Percentiles rank a stretch among this genome's conserved stretches.
phyloP scores from a whole-genome alignment of 92 coral and sea anemone genomes.

The Montipora capitata region DNA sequence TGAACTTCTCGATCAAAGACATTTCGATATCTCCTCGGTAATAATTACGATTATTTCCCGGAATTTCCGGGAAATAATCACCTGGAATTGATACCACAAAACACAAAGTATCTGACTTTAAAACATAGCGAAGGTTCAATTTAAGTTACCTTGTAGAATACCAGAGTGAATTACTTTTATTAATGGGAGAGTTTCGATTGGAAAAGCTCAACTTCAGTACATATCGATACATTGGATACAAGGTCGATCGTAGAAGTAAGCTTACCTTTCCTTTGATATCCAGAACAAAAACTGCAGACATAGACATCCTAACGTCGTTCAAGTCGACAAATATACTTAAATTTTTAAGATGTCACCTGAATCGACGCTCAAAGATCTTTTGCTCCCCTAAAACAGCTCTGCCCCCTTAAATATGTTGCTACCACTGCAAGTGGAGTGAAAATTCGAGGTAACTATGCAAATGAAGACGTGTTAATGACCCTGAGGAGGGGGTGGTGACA shows the following conservation, averaged over 20 bases:
- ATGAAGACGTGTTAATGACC: background rate
- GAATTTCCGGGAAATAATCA: constrained; percentile 95
- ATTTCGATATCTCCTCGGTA: constrained; percentile 96
- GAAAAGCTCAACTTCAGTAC: too few relatives aligned
- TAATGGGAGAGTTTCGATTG: too few relatives aligned
- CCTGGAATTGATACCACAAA: constrained; percentile 48
- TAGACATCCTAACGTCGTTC: constrained; percentile 83
- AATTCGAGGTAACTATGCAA: background rate
- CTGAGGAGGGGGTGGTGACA: constrained; percentile 14
- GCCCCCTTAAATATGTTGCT: background rate
- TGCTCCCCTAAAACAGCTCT: background rate
- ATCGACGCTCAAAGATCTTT: background rate
- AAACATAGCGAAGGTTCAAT: too few relatives aligned
- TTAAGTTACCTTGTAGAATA: background rate
- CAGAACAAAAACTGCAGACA: constrained; percentile 95
- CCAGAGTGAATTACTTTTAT: background rate
- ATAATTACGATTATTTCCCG: too few relatives aligned
- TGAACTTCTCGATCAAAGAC: constrained; percentile 94
- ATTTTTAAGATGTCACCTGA: background rate
- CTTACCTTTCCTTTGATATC: constrained; percentile 98
- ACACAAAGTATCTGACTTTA: background rate
- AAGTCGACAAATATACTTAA: background rate
- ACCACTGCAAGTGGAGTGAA: too few relatives aligned
- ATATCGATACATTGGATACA: too few relatives aligned
- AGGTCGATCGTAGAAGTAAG: background rate